Percentiles rank a stretch among this genome's conserved stretches.
phyloP scores from a whole-genome alignment of 2,113 vertebrate species.

The Oryctolagus cuniculus region DNA sequence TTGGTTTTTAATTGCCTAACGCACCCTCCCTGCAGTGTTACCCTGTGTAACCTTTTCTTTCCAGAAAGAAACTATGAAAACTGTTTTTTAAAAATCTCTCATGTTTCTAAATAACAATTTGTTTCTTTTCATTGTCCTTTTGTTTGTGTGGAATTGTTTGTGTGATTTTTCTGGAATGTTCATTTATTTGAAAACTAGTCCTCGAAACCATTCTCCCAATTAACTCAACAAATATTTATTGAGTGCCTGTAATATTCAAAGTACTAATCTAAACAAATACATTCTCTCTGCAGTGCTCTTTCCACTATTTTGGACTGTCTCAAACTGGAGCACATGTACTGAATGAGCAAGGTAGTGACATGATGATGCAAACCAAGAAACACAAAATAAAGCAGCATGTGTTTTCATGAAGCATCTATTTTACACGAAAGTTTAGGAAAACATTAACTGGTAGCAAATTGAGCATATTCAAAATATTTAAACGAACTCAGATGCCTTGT shows the following conservation, averaged over 20 bases:
- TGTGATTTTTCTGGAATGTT: conserved; percentile 40
- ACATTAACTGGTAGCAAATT: conserved; percentile 29
- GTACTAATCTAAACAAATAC: conserved; percentile 11
- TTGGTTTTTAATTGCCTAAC: conserved; percentile 26
- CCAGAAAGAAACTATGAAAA: background rate
- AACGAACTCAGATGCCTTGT: conserved; percentile 34
- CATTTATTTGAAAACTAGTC: conserved; percentile 40
- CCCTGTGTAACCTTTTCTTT: conserved; percentile 50
- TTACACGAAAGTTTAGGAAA: conserved; percentile 45
- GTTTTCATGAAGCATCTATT: conserved; percentile 44
- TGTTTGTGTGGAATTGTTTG: conserved; percentile 23
- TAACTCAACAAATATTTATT: conserved; percentile 24
- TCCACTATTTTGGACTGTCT: background rate
- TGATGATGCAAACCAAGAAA: background rate
- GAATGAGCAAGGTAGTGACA: background rate
- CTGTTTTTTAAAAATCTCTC: background rate
- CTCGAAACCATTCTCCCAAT: conserved; percentile 47
- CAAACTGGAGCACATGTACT: background rate
- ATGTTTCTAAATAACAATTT: conserved; percentile 34
- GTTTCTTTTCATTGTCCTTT: conserved; percentile 26
- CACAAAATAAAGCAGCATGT: conserved; percentile 43
- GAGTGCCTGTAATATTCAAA: conserved; percentile 21
- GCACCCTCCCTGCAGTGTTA: background rate
- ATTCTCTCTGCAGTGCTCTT: background rate
- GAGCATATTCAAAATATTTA: conserved; percentile 39